Conservation (phyloP, 92 coral and sea anemone genomes). For the Parazoanthus darwini region DNA sequence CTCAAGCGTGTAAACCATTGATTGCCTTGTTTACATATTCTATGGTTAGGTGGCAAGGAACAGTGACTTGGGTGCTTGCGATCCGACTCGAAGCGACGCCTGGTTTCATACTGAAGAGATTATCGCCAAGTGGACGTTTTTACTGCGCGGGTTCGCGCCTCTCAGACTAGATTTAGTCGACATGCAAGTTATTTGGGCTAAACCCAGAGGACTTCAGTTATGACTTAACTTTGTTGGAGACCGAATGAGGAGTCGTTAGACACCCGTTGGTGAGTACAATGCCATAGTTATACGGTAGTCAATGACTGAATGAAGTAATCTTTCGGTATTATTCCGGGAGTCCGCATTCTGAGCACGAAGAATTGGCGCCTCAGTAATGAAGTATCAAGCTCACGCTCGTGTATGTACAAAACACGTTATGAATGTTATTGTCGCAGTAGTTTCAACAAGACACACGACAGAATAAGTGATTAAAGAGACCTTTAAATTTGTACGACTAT, state of each 20-base stretch:
- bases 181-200: background rate
- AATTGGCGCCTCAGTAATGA: conserved; percentile 17
- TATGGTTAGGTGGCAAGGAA: conserved; percentile 18
- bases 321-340: background rate
- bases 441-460: background rate
- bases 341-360: background rate
- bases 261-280: conserved; percentile 22
- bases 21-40: conserved; percentile 9
- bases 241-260: background rate
- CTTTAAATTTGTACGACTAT: background rate
- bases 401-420: background rate
- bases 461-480: background rate
- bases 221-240: background rate
- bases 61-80: conserved; percentile 4
- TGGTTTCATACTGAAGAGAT: background rate
- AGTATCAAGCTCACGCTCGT: background rate
- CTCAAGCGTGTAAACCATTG: conserved; percentile 41
- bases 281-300: background rate
- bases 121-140: background rate
- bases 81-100: background rate
- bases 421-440: background rate
- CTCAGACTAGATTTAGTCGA: background rate
- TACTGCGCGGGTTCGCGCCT: background rate
- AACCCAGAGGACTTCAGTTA: background rate
- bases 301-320: background rate